Evolutionary conservation across 1,140 invertebrate species (phyloP), one percentile per base, ranked within the genome.

Genomic region (Drosophila punjabiensis): DNA sequence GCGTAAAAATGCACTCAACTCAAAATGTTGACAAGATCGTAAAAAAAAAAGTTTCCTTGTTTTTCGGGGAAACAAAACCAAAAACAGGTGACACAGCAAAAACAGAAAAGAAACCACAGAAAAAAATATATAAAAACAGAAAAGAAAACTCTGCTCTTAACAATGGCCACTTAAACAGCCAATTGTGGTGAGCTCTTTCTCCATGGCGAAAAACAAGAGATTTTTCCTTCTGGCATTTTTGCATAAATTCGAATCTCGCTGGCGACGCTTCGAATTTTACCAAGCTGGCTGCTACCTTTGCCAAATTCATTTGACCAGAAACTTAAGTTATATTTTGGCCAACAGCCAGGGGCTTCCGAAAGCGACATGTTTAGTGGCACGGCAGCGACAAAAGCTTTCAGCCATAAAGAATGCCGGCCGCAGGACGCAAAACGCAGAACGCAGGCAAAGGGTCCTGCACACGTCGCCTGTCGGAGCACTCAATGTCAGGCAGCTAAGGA

Each of bases 271-370:
- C 37, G 59, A 43, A 59, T 67, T 67, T 71, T 62, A 66, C 56
- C 37, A 20, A 65, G 81, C 67, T 65, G 48, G 37, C 58, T 62
- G 70, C 78, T 91, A 91, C 89, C 89, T 92, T 88, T 92, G 91
- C 91, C 91, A 92, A 92, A 92, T 92, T 92, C 91, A 92, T 92
- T 92, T 92, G 91, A 92, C 91, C 91, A 92, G 91, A 92, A 92
- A 92, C 91, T 92, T 92, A 92, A 92, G 91, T 92, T 92, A 91
- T 88, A 92, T 92, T 92, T 92, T 92, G 91, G 91, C 92, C 20
- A 20, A 5, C 24, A 32, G 85, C 91, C 91, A 92, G 76, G 60
- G 56, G 71, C 52, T 59, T 45, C 58, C 9, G 39, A 39, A 32
- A 32, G 81, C 84, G 85, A 88, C 85, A 89, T 89, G 76, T 88